Base-by-base conservation (phyloP, 2,888 invertebrate genomes). In the Plagodis pulveraria region DNA sequence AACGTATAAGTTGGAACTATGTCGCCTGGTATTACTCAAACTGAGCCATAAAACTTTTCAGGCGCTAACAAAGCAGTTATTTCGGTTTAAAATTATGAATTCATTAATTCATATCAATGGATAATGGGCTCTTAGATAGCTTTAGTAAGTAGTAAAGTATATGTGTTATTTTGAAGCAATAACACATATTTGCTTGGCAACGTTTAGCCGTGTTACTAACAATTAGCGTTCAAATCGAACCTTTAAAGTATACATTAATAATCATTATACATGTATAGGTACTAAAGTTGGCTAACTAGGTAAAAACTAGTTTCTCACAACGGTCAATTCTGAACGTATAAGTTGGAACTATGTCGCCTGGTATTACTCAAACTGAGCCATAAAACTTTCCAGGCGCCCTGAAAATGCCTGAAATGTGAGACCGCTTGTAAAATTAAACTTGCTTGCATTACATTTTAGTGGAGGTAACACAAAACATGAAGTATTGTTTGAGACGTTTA, bases 311-410 rank as follows among this genome's bases (percentile, higher is more conserved):
- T 10, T 10, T 40, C 40, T 40, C 40, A 40, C 10, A 1, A 10
- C 40, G 10, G 40, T 9, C 9, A 22, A 22, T 22, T 22, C 22
- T 22, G 22, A 22, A 6, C 36, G 36, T 36, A 36, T 6, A 40
- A 42, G 11, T 10, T 42, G 42, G 12, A 51, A 47, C 50, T 36
- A 41, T 44, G 77, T 77, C 71, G 73, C 71, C 77, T 76, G 83
- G 83, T 83, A 83, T 85, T 82, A 82, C 82, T 82, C 80, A 79
- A 86, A 86, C 77, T 81, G 77, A 74, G 74, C 76, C 78, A 78
- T 83, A 82, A 83, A 86, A 87, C 80, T 86, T 87, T 81, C 76
- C 72, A 56, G 40, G 43, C 55, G 59, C 34, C 47, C 46, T 53
- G 45, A 9, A 45, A 45, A 53, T 6, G 63, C 63, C 71, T 77